Evolutionary conservation across 2,797 vertebrate species (phyloP).

Genomic region (Cossypha niveicapilla): DNA sequence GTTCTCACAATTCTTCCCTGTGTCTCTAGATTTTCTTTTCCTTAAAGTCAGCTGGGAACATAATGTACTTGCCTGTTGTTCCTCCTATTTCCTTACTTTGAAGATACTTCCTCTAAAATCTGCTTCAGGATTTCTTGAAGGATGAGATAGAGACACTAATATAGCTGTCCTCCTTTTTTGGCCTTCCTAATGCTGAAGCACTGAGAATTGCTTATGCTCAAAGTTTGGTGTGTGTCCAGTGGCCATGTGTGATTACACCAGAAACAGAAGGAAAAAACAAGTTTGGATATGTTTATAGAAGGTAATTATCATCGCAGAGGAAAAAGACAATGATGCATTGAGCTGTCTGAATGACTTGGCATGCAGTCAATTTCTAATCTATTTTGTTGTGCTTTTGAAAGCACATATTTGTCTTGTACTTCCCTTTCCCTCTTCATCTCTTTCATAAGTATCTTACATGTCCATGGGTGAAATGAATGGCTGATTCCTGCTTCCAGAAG

Average conservation of each 20-base stretch:
- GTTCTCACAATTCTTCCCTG: neutral
- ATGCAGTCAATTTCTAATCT: neutral
- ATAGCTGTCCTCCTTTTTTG: neutral
- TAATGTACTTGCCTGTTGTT: constrained; percentile 3
- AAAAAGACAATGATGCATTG: constrained; percentile 33
- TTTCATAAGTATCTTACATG: neutral
- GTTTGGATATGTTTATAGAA: constrained; percentile 45
- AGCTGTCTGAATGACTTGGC: constrained; percentile 38
- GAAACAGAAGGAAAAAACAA: constrained; percentile 56
- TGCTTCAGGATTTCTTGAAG: constrained; percentile 56
- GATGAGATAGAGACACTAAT: constrained; percentile 43
- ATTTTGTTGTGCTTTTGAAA: neutral
- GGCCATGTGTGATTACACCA: neutral
- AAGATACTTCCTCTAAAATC: constrained; percentile 52
- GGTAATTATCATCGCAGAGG: neutral
- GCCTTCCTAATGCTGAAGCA: constrained; percentile 33
- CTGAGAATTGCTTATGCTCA: neutral
- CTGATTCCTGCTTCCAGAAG: neutral
- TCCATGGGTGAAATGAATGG: neutral
- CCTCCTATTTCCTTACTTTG: constrained; percentile 57
- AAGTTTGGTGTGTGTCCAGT: neutral
- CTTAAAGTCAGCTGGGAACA: constrained; percentile 17
- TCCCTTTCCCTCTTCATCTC: neutral
- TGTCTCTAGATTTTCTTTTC: neutral
- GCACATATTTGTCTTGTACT: neutral